Evolutionary conservation across 2,113 vertebrate species (phyloP).

Genomic region (Leptodactylus fuscus): DNA sequence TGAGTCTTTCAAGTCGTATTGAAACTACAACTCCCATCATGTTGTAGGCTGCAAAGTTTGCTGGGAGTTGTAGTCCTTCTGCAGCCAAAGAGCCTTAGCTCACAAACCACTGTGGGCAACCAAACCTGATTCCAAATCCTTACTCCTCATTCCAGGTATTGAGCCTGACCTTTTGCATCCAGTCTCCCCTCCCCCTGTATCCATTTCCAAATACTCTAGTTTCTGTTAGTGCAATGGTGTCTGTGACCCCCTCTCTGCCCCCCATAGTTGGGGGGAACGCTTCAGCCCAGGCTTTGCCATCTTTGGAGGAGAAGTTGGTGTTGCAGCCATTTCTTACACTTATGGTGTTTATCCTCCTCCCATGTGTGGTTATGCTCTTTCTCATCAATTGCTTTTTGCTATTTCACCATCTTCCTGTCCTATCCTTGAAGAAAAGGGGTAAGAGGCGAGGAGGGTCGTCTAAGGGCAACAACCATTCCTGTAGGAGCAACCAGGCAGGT

Average conservation of each 20-base stretch:
- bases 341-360: conserved; percentile 75
- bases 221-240: conserved; percentile 40
- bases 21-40: not conserved
- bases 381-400: conserved; percentile 78
- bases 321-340: conserved; percentile 68
- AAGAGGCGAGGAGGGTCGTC: conserved; percentile 36
- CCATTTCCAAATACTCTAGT: conserved; percentile 35
- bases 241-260: conserved; percentile 10
- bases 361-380: conserved; percentile 75
- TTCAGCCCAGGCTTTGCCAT: not conserved
- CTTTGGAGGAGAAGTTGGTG: not conserved
- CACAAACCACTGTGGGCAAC: not conserved
- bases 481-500: not conserved
- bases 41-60: not conserved
- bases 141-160: conserved; percentile 7
- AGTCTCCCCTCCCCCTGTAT: conserved; percentile 48
- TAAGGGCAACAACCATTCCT: not conserved
- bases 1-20: not conserved
- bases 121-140: not conserved
- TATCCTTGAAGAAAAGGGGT: conserved; percentile 62
- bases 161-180: not conserved
- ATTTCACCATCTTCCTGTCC: conserved; percentile 72
- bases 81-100: not conserved
- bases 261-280: not conserved
- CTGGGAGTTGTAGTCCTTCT: not conserved